A percentile compares a stretch with the other conserved stretches of the same genome.
phyloP scores from a whole-genome alignment of 2,797 vertebrate species.

The Miichthys miiuy region DNA sequence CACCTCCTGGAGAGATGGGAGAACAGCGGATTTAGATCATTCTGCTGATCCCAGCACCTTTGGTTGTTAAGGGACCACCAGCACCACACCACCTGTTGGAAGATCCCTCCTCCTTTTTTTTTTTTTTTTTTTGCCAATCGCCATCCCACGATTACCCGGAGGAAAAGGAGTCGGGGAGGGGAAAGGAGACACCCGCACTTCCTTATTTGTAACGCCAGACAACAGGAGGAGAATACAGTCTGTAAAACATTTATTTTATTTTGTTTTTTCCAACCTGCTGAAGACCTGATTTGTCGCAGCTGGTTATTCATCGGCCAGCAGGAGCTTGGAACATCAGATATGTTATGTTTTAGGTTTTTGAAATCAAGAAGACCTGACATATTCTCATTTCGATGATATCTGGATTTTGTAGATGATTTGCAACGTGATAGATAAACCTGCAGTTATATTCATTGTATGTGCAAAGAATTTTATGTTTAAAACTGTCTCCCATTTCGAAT shows the following conservation, averaged over 20 bases:
- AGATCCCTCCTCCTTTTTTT: conserved; percentile 73
- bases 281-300: conserved; percentile 59
- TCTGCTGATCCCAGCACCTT: conserved; percentile 92
- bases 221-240: too few relatives aligned
- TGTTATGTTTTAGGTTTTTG: conserved; percentile 8
- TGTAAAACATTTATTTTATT: conserved; percentile 55
- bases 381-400: not conserved
- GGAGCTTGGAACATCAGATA: conserved; percentile 55
- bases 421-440: conserved; percentile 14
- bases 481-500: conserved; percentile 72
- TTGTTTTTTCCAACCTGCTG: not conserved
- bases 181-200: conserved; percentile 93
- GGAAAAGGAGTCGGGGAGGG: conserved; percentile 85
- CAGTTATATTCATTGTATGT: conserved; percentile 33
- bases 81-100: conserved; percentile 37
- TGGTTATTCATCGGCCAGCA: conserved; percentile 55
- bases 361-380: too few relatives aligned
- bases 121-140: conserved; percentile 67
- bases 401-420: conserved; percentile 21
- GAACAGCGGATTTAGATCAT: conserved; percentile 80
- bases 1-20: conserved; percentile 44
- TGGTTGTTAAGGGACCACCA: conserved; percentile 77
- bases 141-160: conserved; percentile 85
- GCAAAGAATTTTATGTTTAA: conserved; percentile 27
- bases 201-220: too few relatives aligned